Base-by-base conservation (phyloP, 2,888 invertebrate genomes). In the Pachydiplax longipennis region DNA sequence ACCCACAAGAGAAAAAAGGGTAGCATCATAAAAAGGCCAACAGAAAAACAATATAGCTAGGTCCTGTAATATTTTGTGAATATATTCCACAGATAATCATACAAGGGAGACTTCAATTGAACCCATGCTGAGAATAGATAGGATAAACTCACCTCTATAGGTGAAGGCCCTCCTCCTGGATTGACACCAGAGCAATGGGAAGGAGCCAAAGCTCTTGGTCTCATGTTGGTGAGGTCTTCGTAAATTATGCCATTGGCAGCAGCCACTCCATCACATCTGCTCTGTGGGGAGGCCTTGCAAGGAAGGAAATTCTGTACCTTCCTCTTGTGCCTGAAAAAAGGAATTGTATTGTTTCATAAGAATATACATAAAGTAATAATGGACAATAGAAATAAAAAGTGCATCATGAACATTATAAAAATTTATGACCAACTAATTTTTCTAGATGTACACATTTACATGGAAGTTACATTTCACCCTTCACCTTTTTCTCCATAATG, bases 231-330 rank as follows among this genome's bases (percentile, higher is more conserved):
- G 92, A 95, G 95, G 94, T 97, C 97, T 94, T 97, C 97, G 95
- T 97, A 97, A 91, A 97, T 95, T 80, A 97, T 97, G 0, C 96
- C 91, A 95, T 95, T 31, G 94, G 95, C 92, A 94, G 95, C 92
- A 2, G 31, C 80, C 0, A 95, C 91, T 22, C 92, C 93, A 91
- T 93, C 93, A 93, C 95, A 94, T 93, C 94, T 94, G 93, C 94
- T 95, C 93, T 94, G 94, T 91, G 95, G 96, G 92, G 96, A 96
- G 87, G 97, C 97, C 94, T 97, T 97, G 94, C 97, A 97, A 83
- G 97, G 97, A 93, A 97, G 95, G 92, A 97, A 95, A 93, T 97
- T 97, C 93, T 97, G 97, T 93, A 97, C 97, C 96, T 97, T 97
- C 94, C 97, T 95, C 94, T 97, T 97, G 94, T 97, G 97, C 94